Conservation (phyloP, 2,113 vertebrate species). For the Microcebus ravelobensis region DNA sequence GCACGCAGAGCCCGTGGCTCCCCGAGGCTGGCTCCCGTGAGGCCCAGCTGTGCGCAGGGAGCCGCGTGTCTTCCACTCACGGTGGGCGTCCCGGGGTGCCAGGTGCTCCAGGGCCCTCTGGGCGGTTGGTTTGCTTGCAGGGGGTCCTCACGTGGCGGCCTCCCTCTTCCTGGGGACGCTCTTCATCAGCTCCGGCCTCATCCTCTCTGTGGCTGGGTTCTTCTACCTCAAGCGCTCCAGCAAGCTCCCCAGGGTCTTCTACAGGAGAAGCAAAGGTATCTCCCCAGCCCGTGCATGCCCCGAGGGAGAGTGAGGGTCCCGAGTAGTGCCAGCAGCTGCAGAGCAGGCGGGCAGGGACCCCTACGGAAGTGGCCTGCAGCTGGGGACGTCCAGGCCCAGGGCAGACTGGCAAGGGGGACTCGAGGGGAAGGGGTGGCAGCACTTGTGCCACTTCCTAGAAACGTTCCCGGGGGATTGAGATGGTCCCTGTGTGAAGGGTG, state of each 20-base stretch:
- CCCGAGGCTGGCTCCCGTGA: accelerated
- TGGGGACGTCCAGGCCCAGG: neutral
- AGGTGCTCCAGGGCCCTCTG: neutral
- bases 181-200: slow-evolving; percentile 93
- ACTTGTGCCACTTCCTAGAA: neutral
- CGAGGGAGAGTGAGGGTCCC: neutral
- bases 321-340: neutral
- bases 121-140: slow-evolving; percentile 78
- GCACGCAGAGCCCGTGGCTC: no score
- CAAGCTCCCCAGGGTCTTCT: slow-evolving; percentile 91
- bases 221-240: slow-evolving; percentile 98
- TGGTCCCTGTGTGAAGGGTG: neutral
- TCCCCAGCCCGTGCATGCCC: neutral
- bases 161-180: slow-evolving; percentile 95
- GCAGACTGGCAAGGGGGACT: no score
- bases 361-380: neutral
- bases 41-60: neutral
- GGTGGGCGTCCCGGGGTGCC: neutral
- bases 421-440: neutral
- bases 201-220: slow-evolving; percentile 94
- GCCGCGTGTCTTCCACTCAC: accelerated
- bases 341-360: neutral
- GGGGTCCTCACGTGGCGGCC: slow-evolving; percentile 90
- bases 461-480: accelerated
- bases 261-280: slow-evolving; percentile 92